Conservation (phyloP, 2,113 vertebrate species). For the Bagarius yarrelli region DNA sequence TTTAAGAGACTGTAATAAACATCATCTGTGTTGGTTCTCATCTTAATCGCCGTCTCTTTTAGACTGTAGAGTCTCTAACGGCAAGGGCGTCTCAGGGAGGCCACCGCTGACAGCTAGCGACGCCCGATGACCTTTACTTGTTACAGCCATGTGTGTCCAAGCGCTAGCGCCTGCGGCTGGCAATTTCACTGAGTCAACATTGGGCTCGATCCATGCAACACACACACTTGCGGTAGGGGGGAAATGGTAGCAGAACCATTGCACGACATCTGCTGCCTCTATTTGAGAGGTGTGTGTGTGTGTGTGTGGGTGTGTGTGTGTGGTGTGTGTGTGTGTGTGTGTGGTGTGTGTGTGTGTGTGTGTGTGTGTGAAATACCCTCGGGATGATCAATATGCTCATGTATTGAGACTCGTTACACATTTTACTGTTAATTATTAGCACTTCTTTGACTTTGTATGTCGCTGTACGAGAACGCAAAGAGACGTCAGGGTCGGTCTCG, state of each 20-base stretch:
- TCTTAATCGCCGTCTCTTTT: slow-evolving; percentile 41
- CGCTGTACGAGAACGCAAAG: background rate
- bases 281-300: background rate
- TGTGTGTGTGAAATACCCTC: background rate
- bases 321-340: too few relatives aligned
- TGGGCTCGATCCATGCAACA: slow-evolving; percentile 38
- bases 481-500: background rate
- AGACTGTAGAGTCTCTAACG: slow-evolving; percentile 61
- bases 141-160: slow-evolving; percentile 72
- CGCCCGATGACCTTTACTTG: slow-evolving; percentile 74
- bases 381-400: background rate
- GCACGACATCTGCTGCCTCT: slow-evolving; percentile 45
- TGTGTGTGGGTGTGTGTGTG: too few relatives aligned
- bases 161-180: slow-evolving; percentile 66
- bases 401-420: slow-evolving; percentile 1
- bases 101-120: slow-evolving; percentile 71
- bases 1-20: background rate
- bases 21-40: background rate
- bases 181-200: slow-evolving; percentile 77
- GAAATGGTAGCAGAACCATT: slow-evolving; percentile 5
- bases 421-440: slow-evolving; percentile 21
- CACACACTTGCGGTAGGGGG: slow-evolving; percentile 11
- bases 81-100: slow-evolving; percentile 65
- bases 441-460: background rate
- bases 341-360: too few relatives aligned